Evolutionary conservation across 1,140 invertebrate genomes (phyloP), one percentile per base, ranked within the genome.

Genomic region (Leptinotarsa texana): DNA sequence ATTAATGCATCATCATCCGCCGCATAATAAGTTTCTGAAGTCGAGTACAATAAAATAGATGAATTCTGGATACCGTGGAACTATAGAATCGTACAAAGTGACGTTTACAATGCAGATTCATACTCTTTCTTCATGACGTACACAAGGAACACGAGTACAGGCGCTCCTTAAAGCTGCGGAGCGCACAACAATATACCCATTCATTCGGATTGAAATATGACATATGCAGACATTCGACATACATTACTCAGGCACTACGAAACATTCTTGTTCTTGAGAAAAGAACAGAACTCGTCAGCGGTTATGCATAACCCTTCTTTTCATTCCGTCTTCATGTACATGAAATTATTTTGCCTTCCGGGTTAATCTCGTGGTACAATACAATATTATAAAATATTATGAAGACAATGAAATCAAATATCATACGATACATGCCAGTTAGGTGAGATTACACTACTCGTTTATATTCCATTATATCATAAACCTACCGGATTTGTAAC

Each of bases 71-170:
- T 65, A 22, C 3, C 21, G 63, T 65, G 15, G 11, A 65, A 65
- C 13, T 65, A 27, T 27, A 33, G 27, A 24, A 65, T 65, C 63
- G 63, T 22, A 15, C 4, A 33, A n/a, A 65, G 63, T 65, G 63
- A 65, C 63, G 63, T 65, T 65, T 65, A 65, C 63, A 65, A 65
- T 65, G 63, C 63, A 65, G 63, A 21, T 65, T 65, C 63, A 27
- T 65, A 33, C 63, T 65, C 15, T 65, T 65, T 65, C 63, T 22
- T 65, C 63, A 22, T n/a, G 63, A 65, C 63, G 63, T 22, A 18
- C 15, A 24, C 21, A 21, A 65, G 63, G 2, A 65, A 65, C 63
- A 65, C 27, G 22, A 65, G 63, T 27, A 24, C 15, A 65, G 63
- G n/a, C 63, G 21, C 63, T 65, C 63, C 63, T 65, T 22, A 21